Base-by-base conservation (phyloP, 2,113 vertebrate genomes). In the Cisticola juncidis region DNA sequence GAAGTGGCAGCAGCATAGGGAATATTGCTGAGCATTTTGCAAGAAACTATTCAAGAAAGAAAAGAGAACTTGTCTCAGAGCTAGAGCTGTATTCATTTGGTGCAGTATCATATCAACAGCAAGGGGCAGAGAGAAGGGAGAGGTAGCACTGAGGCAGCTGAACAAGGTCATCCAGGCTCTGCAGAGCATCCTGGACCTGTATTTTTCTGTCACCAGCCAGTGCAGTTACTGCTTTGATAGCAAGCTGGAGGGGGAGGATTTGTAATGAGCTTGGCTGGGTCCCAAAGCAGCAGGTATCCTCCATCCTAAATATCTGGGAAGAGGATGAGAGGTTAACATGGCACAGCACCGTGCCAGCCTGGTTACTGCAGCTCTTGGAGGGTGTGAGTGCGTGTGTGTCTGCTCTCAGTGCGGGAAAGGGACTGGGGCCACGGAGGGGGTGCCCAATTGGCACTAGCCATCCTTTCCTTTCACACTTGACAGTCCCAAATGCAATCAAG, bases 401-500 rank as follows among this genome's bases (percentile, higher is more conserved):
- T 45, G 53, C 61, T 79, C 42, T 4, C 18, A 54, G 21, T 19
- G 35, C 69, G 53, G 6, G 12, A 15, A 18, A 60, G 45, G 40
- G 28, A n/a, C 31, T 0, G 0, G 51, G 40, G 20, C 44, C 51
- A 6, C 0, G 0, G 42, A 6, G 4, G 4, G 23, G 50, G 25
- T 80, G 54, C 53, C 22, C 0, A 1, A 45, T 77, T 38, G 60
- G 20, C 44, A 6, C 20, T 14, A 9, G 8, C 64, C 14, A 20
- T 47, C n/a, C 47, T 76, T 80, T 53, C n/a, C 80, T 90, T 77
- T 82, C 36, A 29, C 12, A 21, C 21, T 24, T 14, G 11, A 7
- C 47, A 38, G 16, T 54, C 54, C 29, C 35, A 44, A 38, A 66
- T 47, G 31, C 0, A 9, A 47, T 35, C 58, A 81, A 61, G 12